Base-by-base conservation (phyloP, 2,797 vertebrate species). In the Pogonophryne albipinna region DNA sequence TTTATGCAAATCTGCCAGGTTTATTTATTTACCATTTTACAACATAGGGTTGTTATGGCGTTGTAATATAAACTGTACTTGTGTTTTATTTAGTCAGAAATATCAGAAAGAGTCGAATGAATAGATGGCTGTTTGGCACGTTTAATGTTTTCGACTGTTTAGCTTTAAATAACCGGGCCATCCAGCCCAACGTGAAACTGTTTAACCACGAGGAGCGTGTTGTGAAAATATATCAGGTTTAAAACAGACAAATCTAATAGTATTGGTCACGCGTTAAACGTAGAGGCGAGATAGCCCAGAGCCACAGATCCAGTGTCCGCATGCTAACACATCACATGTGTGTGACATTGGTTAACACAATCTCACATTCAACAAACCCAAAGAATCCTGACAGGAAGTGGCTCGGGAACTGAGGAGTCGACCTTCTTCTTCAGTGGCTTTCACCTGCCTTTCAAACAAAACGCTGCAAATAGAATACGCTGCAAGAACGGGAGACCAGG, bases 291-390 rank as follows among this genome's bases (percentile, higher is more conserved):
- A 79, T 20, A 69, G 77, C 88, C 88, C 23, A 42, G 2, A 78
- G 85, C 77, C 1, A 57, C 15, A 49, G 71, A 76, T 80, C 66
- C 42, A 10, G 71, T 85, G 70, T 85, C 78, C 19, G 16, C 60
- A 27, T 2, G 1, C 70, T 87, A 89, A 91, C 76, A 42, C 63
- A 31, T 60, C 11, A 3, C 85, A 91, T 45, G 34, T 86, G 78
- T 74, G 60, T 66, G 50, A 67, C 52, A 20, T 41, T 13, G 44
- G 67, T 78, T 71, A 58, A 80, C 83, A 85, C 80, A 78, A 59
- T 16, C 75, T 70, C 45, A n/a, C 0, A 46, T 72, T 34, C 13
- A 6, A 57, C 20, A 14, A 5, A 38, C 45, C 51, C 11, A 51
- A 68, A 42, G 59, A 47, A 10, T 51, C 64, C 53, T 15, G 59